These are phyloP conservation scores for Gambusia yucatana DNA, from an alignment of 2,797 vertebrate species.

Conservation along the genomic window DNA sequence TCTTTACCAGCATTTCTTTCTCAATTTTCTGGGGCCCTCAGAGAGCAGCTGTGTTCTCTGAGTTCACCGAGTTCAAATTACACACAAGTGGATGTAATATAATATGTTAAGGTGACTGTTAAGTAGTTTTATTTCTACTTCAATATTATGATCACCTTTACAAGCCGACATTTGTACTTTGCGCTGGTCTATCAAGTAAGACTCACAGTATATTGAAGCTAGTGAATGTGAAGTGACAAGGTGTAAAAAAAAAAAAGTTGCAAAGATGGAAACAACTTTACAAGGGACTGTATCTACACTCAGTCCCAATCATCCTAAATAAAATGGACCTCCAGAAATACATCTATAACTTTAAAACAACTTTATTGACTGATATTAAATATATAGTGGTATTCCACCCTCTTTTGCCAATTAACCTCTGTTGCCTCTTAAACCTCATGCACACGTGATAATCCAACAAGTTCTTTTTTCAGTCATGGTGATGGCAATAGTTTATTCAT, in stretches of 20 bases:
- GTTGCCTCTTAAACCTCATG: background rate
- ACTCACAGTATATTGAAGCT: background rate
- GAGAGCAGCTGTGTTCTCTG: background rate
- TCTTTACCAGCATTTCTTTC: background rate
- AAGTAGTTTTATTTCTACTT: background rate
- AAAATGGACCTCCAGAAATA: background rate
- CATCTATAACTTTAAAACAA: background rate
- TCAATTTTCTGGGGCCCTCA: background rate
- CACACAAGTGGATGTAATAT: background rate
- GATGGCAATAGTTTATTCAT: slow-evolving; percentile 5
- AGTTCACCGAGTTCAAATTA: background rate
- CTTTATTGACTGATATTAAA: background rate
- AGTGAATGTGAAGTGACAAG: background rate
- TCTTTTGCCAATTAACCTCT: background rate
- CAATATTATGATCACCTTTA: background rate
- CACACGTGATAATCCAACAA: slow-evolving; percentile 2
- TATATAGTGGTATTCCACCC: background rate
- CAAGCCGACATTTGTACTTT: background rate
- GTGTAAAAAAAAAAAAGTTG: background rate
- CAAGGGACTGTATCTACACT: background rate
- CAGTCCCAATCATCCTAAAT: background rate
- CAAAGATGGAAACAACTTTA: background rate
- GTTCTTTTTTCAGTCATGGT: slow-evolving; percentile 1
- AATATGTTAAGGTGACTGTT: background rate
- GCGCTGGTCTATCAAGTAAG: background rate